Base-by-base conservation (phyloP, 2,888 invertebrate genomes). In the Lepetodrilus schrolli region DNA sequence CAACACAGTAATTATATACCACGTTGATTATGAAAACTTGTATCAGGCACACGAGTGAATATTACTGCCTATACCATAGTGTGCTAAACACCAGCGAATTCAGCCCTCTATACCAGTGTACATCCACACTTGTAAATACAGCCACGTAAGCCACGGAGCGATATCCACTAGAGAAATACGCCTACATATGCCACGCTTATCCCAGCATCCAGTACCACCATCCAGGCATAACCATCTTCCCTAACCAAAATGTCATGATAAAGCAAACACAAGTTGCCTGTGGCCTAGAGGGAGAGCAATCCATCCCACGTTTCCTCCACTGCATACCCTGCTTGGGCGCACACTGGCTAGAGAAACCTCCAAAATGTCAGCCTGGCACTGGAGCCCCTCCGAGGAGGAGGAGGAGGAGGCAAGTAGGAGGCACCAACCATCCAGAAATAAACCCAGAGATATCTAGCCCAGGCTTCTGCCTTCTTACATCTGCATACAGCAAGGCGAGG, bases 291-390 rank as follows among this genome's bases (percentile, higher is more conserved):
- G 30, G 43, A n/a, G 48, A 30, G 30, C 26, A 23, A 58, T 30
- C 17, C 30, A 58, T 58, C 58, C 13, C 58, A 10, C 34, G 58
- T 58, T 58, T 58, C 58, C 34, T n/a, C n/a, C 58, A 58, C 26
- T 26, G 30, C 30, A 58, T 58, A 58, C 58, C 30, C 58, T 58
- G 58, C 58, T 30, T 58, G 58, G 58, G 58, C 17, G 58, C 58
- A 26, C 58, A 58, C 58, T 20, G 58, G 58, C 58, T 58, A 58
- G 58, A 8, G 34, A 58, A 58, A 58, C 58, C 26, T 26, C 30
- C 58, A 58, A n/a, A 58, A 58, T 58, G 58, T 58, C 58, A 58
- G 58, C 13, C 58, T 26, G 30, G 26, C 30, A 58, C 58, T 34
- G n/a, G n/a, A 58, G 30, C 26, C 21, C 30, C 13, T n/a, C 30